Evolutionary conservation across 2,797 vertebrate genomes (phyloP).

Genomic region (Molossus alvarezi): DNA sequence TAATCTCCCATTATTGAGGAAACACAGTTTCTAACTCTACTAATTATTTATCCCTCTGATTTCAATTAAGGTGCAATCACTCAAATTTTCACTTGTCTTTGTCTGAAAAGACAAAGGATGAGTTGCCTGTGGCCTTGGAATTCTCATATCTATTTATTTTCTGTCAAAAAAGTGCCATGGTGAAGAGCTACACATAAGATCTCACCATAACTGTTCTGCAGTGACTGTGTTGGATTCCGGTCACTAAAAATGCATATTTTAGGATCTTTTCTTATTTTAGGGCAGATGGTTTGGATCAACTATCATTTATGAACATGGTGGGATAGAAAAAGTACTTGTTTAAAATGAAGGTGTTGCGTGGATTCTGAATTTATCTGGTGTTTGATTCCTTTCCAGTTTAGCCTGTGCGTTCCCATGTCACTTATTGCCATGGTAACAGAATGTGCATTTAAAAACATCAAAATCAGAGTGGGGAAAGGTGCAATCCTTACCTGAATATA

Average conservation of each 20-base stretch:
- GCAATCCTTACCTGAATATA: constrained; percentile 52
- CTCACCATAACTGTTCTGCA: not conserved
- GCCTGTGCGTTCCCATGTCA: constrained; percentile 55
- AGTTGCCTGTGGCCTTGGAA: not conserved
- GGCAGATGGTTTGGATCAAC: constrained; percentile 11
- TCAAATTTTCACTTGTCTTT: constrained; percentile 18
- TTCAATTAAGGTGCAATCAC: not conserved
- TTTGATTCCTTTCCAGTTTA: constrained; percentile 66
- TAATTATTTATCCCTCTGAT: not conserved
- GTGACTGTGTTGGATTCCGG: not conserved
- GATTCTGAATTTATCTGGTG: constrained; percentile 56
- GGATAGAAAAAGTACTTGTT: constrained; percentile 30
- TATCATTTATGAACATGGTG: not conserved
- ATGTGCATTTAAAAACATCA: constrained; percentile 64
- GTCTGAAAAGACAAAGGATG: not conserved
- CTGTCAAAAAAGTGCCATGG: not conserved
- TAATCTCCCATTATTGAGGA: not conserved
- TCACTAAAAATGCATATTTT: not conserved
- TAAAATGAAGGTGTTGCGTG: constrained; percentile 60
- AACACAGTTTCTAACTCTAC: not conserved
- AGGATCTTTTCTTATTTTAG: not conserved
- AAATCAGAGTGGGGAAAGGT: constrained; percentile 19
- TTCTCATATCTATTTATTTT: not conserved
- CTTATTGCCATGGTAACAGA: constrained; percentile 75
- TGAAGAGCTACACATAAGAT: not conserved